phyloP scores from a whole-genome alignment of 2,113 vertebrate genomes.

The Callospermophilus lateralis region DNA sequence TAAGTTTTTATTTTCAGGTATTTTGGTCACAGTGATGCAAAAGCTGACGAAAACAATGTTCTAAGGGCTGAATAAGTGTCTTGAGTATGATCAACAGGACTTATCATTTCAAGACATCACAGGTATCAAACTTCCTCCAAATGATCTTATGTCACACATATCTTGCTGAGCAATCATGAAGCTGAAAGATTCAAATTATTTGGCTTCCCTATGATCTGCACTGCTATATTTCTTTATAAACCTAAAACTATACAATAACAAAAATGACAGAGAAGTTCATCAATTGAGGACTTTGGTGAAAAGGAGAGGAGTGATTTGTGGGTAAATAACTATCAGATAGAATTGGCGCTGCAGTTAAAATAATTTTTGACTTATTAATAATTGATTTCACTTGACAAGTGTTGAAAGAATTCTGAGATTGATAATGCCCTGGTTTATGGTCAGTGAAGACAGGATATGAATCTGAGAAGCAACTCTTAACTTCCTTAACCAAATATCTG shows the following conservation, averaged over 20 bases:
- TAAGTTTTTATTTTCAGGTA: no score
- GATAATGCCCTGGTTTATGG: not conserved
- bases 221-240: not conserved
- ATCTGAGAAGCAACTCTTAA: conserved; percentile 22
- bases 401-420: conserved; percentile 26
- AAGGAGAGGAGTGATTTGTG: not conserved
- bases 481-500: not conserved
- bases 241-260: not conserved
- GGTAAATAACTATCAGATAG: not conserved
- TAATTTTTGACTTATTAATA: conserved; percentile 62
- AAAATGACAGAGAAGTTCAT: conserved; percentile 1
- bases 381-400: conserved; percentile 18
- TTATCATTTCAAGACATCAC: conserved; percentile 28
- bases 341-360: not conserved
- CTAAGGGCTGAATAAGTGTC: not conserved
- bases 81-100: not conserved
- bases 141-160: not conserved
- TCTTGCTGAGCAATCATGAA: not conserved
- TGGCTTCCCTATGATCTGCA: not conserved
- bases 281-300: conserved; percentile 25
- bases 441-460: conserved; percentile 25
- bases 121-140: not conserved
- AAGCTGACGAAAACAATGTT: not conserved
- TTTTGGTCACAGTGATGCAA: no score
- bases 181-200: conserved; percentile 41